phyloP scores from a whole-genome alignment of 2,888 invertebrate genomes.

The Asteroscopus sphinx region DNA sequence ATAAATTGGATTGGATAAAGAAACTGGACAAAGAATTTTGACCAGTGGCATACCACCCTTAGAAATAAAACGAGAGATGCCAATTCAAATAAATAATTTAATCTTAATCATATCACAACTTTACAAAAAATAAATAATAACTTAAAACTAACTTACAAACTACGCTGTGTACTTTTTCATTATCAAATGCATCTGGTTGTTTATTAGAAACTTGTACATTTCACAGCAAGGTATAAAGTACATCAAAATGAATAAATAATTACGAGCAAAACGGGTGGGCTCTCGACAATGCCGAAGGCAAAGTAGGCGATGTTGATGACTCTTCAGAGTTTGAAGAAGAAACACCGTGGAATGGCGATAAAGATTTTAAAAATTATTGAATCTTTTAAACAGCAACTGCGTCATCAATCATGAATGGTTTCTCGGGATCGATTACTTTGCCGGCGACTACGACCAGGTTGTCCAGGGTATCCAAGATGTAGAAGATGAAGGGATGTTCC shows the following conservation, averaged over 20 bases:
- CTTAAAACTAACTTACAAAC: conserved; percentile 72
- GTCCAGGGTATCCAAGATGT: conserved; percentile 89
- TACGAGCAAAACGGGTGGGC: conserved; percentile 54
- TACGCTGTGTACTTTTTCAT: conserved; percentile 88
- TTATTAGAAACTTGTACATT: conserved; percentile 53
- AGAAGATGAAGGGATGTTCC: conserved; percentile 91
- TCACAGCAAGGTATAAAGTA: conserved; percentile 66
- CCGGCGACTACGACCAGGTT: conserved; percentile 91
- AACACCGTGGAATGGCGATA: conserved; percentile 31
- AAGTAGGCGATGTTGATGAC: conserved; percentile 8
- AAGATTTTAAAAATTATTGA: conserved; percentile 5
- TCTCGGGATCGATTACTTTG: conserved; percentile 88
- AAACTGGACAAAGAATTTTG: too few species aligned
- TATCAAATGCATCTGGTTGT: conserved; percentile 89
- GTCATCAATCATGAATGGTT: conserved; percentile 43
- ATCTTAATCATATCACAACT: conserved; percentile 82
- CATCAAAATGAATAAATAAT: conserved; percentile 50
- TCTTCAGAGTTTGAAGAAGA: conserved; percentile 43
- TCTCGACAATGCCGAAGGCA: conserved; percentile 40
- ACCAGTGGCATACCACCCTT: too few species aligned
- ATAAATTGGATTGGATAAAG: too few species aligned
- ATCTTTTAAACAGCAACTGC: conserved; percentile 43
- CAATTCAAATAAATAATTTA: conserved; percentile 78
- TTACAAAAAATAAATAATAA: conserved; percentile 79
- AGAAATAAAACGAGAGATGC: conserved; percentile 43